Percentiles rank a stretch among this genome's conserved stretches.
phyloP scores from a whole-genome alignment of 1,140 invertebrate genomes.

The Lepidurus arcticus region DNA sequence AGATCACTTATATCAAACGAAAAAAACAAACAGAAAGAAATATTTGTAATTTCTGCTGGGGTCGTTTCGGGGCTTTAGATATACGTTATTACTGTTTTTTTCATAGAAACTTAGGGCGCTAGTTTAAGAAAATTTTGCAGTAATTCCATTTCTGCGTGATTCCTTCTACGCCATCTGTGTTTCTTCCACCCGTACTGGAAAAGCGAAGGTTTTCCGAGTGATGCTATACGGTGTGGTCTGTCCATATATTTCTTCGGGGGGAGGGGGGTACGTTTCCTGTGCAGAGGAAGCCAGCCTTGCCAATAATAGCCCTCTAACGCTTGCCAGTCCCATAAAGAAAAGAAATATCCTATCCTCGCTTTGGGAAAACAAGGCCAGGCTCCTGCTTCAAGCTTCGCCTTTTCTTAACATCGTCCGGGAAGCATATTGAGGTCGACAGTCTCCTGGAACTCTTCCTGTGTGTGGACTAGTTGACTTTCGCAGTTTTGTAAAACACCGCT shows the following conservation, averaged over 20 bases:
- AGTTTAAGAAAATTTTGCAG: too few relatives aligned
- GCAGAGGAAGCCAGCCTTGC: conserved; percentile 6
- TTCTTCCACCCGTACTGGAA: background rate
- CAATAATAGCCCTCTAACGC: conserved; percentile 16
- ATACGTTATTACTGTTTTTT: too few relatives aligned
- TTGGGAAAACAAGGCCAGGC: background rate
- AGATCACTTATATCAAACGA: too few relatives aligned
- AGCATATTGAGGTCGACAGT: conserved; percentile 13
- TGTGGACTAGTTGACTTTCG: background rate
- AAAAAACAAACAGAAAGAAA: too few relatives aligned
- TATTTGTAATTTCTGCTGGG: too few relatives aligned
- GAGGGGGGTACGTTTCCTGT: background rate
- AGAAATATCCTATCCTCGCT: background rate
- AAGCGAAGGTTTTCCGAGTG: background rate
- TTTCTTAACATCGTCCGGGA: background rate
- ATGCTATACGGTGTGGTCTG: background rate
- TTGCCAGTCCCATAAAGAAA: background rate
- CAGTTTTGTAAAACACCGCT: background rate
- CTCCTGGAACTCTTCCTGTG: conserved; percentile 14
- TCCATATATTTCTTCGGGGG: background rate
- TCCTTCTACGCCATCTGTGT: background rate
- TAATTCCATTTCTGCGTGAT: too few relatives aligned
- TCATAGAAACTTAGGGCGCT: too few relatives aligned
- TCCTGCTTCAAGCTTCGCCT: background rate
- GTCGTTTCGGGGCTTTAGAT: too few relatives aligned